Percentiles rank a stretch among this genome's conserved stretches.
Evolutionary conservation across 2,113 vertebrate genomes (phyloP).

Genomic region (Oplegnathus fasciatus): DNA sequence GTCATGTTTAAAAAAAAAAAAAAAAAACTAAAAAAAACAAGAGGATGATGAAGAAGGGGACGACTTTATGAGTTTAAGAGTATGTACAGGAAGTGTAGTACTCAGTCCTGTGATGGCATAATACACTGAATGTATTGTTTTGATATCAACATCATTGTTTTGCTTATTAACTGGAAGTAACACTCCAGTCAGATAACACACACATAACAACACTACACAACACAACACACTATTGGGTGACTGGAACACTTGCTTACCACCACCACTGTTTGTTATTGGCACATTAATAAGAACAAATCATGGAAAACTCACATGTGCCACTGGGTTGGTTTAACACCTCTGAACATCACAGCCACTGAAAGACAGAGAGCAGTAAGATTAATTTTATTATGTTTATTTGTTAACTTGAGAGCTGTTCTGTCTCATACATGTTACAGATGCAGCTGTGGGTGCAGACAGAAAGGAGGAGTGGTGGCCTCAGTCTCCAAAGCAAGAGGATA

Average conservation of each 20-base stretch:
- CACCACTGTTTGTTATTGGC: neutral
- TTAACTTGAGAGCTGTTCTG: neutral
- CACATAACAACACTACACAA: too few relatives aligned
- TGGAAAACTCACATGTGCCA: neutral
- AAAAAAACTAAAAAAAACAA: too few relatives aligned
- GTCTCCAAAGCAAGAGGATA: constrained; percentile 67
- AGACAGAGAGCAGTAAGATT: neutral
- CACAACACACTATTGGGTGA: neutral
- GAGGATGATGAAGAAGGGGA: neutral
- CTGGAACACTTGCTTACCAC: neutral
- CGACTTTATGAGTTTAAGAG: neutral
- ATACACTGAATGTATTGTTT: neutral
- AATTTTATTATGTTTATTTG: neutral
- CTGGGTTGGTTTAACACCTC: neutral
- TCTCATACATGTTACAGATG: constrained; percentile 45
- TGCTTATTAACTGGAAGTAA: neutral
- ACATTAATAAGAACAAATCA: neutral
- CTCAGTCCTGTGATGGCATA: neutral
- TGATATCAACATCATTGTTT: neutral
- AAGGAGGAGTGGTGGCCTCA: constrained; percentile 45
- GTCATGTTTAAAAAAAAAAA: neutral
- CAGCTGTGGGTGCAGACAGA: neutral
- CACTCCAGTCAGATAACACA: neutral
- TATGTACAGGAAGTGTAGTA: neutral
- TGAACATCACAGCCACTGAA: neutral